Conservation (phyloP, 2,888 invertebrate genomes). For the Xanthia togata region DNA sequence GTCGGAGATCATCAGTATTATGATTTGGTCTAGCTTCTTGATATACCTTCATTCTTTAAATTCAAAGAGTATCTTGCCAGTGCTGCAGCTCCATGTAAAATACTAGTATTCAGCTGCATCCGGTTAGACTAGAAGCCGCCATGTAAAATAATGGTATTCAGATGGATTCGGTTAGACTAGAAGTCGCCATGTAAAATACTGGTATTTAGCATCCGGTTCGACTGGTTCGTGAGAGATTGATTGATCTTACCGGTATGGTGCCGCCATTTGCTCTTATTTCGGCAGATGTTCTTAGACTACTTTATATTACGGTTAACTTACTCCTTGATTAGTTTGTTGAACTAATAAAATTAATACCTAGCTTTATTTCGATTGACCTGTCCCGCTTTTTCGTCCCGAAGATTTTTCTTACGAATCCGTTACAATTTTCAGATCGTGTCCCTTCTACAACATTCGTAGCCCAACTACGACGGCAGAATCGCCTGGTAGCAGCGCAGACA, state of each 20-base stretch:
- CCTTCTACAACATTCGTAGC: conserved; percentile 66
- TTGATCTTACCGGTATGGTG: not conserved
- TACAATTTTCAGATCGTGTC: conserved; percentile 30
- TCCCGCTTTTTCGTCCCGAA: not conserved
- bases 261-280: not conserved
- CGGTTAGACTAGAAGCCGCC: no score
- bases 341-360: not conserved
- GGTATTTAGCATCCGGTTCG: no score
- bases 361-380: not conserved
- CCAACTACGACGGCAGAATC: conserved; percentile 77
- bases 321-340: not conserved
- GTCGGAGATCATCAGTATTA: not conserved
- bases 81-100: not conserved
- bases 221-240: no score
- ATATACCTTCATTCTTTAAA: not conserved
- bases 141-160: no score
- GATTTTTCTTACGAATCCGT: not conserved
- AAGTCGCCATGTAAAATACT: no score
- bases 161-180: no score
- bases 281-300: not conserved
- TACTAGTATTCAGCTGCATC: no score
- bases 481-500: conserved; percentile 85
- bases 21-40: no score
- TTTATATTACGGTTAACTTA: not conserved
- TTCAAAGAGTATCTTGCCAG: not conserved